A percentile compares a stretch with the other conserved stretches of the same genome.
Conservation (phyloP, 2,888 invertebrate genomes). For the Machimus atricapillus region DNA sequence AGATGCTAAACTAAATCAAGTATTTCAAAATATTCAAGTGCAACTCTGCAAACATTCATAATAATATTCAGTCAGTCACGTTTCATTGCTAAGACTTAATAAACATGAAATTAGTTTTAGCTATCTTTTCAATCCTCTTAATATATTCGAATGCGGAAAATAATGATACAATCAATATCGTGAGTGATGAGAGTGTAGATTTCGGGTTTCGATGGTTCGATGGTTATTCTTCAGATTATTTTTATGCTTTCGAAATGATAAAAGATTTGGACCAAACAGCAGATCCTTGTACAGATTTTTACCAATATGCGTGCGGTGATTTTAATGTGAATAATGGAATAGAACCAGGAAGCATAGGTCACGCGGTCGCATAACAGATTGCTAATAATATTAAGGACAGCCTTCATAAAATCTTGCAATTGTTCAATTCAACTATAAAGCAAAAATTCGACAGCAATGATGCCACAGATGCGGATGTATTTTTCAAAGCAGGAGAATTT, state of each 20-base stretch:
- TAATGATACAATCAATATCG: not conserved
- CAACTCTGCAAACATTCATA: not conserved
- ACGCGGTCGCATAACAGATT: not conserved
- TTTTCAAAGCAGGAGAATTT: not conserved
- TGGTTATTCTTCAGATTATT: not conserved
- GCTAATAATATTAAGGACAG: not conserved
- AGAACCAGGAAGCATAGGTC: not conserved
- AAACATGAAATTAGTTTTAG: not conserved
- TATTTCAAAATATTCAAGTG: not conserved
- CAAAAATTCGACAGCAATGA: not conserved
- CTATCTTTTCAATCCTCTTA: not conserved
- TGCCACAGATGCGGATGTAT: not conserved
- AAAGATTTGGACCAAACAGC: not conserved
- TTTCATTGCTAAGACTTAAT: not conserved
- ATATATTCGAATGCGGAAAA: not conserved
- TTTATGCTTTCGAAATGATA: not conserved
- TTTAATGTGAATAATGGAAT: not conserved
- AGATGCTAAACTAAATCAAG: not conserved
- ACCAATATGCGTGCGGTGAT: slow-evolving; percentile 27
- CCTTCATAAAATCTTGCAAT: not conserved
- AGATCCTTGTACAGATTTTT: slow-evolving; percentile 17
- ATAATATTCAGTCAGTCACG: not conserved
- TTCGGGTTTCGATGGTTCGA: not conserved
- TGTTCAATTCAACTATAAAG: not conserved
- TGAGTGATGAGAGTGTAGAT: not conserved